Evolutionary conservation across 1,140 invertebrate genomes (phyloP), one percentile per base, ranked within the genome.

Genomic region (Uloborus diversus): DNA sequence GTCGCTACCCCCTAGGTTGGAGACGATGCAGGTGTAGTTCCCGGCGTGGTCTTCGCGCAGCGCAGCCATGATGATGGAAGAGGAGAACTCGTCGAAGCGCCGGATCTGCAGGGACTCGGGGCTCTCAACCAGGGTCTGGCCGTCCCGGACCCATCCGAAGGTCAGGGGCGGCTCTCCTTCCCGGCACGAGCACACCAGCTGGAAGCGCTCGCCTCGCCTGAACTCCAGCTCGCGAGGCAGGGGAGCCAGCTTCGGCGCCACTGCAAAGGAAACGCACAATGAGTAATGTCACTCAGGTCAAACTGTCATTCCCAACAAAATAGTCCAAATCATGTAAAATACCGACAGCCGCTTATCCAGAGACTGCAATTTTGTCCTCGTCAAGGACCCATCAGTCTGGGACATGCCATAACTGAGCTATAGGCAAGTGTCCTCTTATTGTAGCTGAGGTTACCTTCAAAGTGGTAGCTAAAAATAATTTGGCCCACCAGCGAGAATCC

Each of bases 101-200:
- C 57, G n/a, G 14, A 71, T 53, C 5, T 66, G 37, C 28, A 71
- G 56, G n/a, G n/a, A n/a, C 17, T 79, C 76, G 14, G 62, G 61
- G n/a, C 89, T 90, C 87, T 81, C 90, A 4, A 91, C 90, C 75
- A 94, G 89, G 56, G 91, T 90, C 4, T 90, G 88, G 37, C 92
- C 93, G 85, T 96, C 93, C 84, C 96, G 96, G 32, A 93, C 90
- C 95, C 95, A 97, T 4, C 91, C 89, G 87, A 98, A 95, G 68
- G 91, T 92, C 81, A 98, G 92, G 27, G 96, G 96, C 80, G 94
- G 90, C 88, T 97, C 96, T 14, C 96, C 96, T 87, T 95, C 94
- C 85, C 96, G 91, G 83, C 97, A 94, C 85, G 95, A 93, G 88
- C 96, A 98, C 68, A 94, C 93, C 82, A 97, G 94, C 85, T 94